Conservation (phyloP, 2,888 invertebrate species). For the Acanthosepion pharaonis region DNA sequence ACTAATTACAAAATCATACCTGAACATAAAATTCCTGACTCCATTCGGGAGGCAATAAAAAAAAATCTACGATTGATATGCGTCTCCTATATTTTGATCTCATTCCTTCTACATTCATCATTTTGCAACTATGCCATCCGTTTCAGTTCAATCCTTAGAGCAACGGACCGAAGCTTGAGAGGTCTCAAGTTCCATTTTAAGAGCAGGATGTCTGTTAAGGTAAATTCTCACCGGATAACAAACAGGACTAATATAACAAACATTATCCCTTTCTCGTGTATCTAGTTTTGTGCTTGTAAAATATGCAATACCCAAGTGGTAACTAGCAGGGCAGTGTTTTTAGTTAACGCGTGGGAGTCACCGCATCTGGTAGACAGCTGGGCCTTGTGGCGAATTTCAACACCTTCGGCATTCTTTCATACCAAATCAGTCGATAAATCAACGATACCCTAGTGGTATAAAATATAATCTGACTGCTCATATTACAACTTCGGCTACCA, state of each 20-base stretch:
- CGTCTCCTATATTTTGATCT: too few relatives aligned
- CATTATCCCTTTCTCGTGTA: background rate
- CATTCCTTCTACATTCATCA: too few relatives aligned
- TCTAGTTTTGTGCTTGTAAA: background rate
- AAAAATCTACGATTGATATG: too few relatives aligned
- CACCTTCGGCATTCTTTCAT: background rate
- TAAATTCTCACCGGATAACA: background rate
- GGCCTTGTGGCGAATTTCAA: background rate
- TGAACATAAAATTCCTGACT: too few relatives aligned
- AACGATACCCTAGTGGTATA: background rate
- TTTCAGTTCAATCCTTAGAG: too few relatives aligned
- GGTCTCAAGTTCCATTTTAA: background rate
- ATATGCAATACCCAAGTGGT: background rate
- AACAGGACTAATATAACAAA: background rate
- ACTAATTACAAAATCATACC: too few relatives aligned
- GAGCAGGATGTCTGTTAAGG: background rate
- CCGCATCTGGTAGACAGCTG: background rate
- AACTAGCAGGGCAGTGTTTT: background rate
- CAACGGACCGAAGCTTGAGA: too few relatives aligned
- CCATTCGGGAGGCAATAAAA: too few relatives aligned
- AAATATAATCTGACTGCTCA: background rate
- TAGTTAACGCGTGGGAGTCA: background rate
- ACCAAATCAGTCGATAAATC: constrained; percentile 12
- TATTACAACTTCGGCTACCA: background rate
- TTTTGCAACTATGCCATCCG: too few relatives aligned